phyloP scores from a whole-genome alignment of 2,888 invertebrate genomes.

The Drosophila pegasa region DNA sequence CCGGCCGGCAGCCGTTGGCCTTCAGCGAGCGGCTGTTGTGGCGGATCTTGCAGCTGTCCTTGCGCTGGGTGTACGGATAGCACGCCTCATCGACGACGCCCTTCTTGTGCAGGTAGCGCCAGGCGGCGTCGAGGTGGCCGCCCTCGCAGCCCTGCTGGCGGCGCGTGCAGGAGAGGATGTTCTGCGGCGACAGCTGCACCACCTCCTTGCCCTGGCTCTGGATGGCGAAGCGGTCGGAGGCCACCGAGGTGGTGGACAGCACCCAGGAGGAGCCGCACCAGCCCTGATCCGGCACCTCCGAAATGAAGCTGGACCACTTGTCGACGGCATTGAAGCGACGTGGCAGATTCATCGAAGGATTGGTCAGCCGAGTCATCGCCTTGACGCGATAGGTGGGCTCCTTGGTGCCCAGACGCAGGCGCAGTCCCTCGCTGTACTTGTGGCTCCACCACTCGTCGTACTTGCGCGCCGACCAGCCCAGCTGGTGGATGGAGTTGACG shows the following conservation, averaged over 20 bases:
- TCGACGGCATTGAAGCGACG: slow-evolving; percentile 90
- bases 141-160: slow-evolving; percentile 93
- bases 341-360: slow-evolving; percentile 86
- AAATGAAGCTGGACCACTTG: slow-evolving; percentile 91
- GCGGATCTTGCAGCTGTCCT: slow-evolving; percentile 88
- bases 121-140: slow-evolving; percentile 95
- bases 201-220: slow-evolving; percentile 92
- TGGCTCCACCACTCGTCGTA: slow-evolving; percentile 94
- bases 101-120: slow-evolving; percentile 93
- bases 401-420: slow-evolving; percentile 89
- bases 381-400: slow-evolving; percentile 84
- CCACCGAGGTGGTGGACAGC: slow-evolving; percentile 92
- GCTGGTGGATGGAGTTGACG: slow-evolving; percentile 87
- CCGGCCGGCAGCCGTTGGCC: slow-evolving; percentile 86
- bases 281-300: slow-evolving; percentile 89
- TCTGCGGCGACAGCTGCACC: slow-evolving; percentile 92
- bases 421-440: slow-evolving; percentile 92
- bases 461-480: slow-evolving; percentile 92
- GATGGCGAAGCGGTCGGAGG: slow-evolving; percentile 93
- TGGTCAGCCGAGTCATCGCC: slow-evolving; percentile 82
- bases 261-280: slow-evolving; percentile 97
- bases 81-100: slow-evolving; percentile 94
- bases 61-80: slow-evolving; percentile 90
- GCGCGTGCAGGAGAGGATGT: slow-evolving; percentile 93
- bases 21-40: slow-evolving; percentile 83